A percentile compares a stretch with the other conserved stretches of the same genome.
These are phyloP conservation scores for Alca torda DNA, from an alignment of 2,797 vertebrate genomes.

Conservation along the genomic window DNA sequence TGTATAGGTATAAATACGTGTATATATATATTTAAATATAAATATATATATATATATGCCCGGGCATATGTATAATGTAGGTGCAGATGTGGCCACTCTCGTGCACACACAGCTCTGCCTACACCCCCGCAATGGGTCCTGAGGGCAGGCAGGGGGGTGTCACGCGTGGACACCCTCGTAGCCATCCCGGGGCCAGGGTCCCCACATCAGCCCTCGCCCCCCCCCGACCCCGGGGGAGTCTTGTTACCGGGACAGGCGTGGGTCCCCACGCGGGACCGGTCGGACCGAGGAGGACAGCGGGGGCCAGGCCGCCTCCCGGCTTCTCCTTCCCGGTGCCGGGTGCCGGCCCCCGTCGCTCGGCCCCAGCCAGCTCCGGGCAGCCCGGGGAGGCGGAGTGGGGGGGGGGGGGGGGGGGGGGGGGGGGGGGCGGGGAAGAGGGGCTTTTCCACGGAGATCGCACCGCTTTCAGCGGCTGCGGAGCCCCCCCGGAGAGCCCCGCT, in stretches of 20 bases:
- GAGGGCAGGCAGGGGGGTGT: neutral
- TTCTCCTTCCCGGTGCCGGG: neutral
- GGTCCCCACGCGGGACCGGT: neutral
- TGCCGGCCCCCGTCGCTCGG: neutral
- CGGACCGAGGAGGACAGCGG: neutral
- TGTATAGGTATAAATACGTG: neutral
- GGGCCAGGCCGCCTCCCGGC: neutral
- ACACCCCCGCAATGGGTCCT: accelerated
- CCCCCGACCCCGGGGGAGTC: no score
- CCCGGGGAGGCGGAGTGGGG: no score
- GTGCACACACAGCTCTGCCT: neutral
- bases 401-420: no score
- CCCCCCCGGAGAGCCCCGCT: no score
- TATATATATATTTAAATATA: accelerated
- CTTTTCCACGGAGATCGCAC: accelerated
- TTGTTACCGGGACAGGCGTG: no score
- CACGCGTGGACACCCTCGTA: neutral
- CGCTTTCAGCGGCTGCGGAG: neutral
- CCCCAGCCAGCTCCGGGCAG: neutral
- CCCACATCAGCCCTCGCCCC: no score
- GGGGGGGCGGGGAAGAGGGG: neutral
- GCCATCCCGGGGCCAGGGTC: accelerated
- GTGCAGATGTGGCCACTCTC: accelerated
- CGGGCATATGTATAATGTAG: accelerated
- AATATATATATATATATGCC: neutral